phyloP scores from a whole-genome alignment of 2,797 vertebrate species.

The Sebastes taczanowskii region DNA sequence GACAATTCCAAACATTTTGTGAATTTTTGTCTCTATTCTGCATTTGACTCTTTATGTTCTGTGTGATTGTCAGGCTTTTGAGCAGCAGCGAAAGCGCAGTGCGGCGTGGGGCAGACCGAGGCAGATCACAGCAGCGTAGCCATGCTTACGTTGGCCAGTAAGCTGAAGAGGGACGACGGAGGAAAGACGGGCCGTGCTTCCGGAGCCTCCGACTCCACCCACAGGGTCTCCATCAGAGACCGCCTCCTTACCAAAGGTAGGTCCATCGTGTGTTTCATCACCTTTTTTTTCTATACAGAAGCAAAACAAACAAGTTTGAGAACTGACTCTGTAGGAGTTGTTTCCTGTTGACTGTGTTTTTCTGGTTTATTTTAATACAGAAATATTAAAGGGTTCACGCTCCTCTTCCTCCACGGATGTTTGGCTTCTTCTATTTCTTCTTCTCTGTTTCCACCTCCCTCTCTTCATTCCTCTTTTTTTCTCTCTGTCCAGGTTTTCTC shows the following conservation, averaged over 20 bases:
- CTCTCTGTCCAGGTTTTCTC: neutral
- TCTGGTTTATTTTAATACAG: neutral
- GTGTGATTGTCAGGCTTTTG: conserved; percentile 48
- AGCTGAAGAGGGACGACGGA: conserved; percentile 94
- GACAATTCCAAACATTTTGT: neutral
- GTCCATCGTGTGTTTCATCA: neutral
- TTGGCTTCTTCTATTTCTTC: neutral
- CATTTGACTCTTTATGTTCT: neutral
- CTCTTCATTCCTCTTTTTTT: neutral
- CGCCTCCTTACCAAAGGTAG: conserved; percentile 97
- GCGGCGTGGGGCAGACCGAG: conserved; percentile 39
- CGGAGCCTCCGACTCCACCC: conserved; percentile 86
- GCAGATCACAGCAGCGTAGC: conserved; percentile 69
- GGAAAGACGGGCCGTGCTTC: conserved; percentile 86
- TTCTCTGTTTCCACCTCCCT: neutral
- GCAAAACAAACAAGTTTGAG: neutral
- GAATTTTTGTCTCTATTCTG: neutral
- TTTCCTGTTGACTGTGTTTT: neutral
- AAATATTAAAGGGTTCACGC: neutral
- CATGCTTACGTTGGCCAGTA: conserved; percentile 96
- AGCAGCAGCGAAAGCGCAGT: conserved; percentile 38
- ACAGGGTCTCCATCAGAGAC: conserved; percentile 94
- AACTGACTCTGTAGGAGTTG: neutral
- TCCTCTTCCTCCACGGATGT: neutral
- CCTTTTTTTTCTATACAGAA: neutral